These are phyloP conservation scores for Neomonachus schauinslandi DNA, from an alignment of 2,113 vertebrate species.

Conservation along the genomic window DNA sequence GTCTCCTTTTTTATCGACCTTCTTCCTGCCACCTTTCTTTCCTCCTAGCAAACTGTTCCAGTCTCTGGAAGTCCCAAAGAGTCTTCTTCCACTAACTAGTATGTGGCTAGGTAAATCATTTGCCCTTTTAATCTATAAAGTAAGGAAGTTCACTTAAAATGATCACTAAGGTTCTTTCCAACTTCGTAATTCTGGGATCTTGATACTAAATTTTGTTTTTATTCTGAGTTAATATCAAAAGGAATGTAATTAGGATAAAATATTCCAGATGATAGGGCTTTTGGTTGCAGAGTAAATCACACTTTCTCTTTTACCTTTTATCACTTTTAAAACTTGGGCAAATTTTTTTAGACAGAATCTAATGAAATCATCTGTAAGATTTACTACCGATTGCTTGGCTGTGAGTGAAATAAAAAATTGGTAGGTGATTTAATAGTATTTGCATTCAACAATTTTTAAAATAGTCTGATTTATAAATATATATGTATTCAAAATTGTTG, in stretches of 20 bases:
- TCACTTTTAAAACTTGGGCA: slow-evolving; percentile 5
- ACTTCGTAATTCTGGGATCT: background rate
- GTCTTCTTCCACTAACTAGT: slow-evolving; percentile 3
- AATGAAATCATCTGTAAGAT: slow-evolving; percentile 10
- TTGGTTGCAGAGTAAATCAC: background rate
- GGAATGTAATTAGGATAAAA: background rate
- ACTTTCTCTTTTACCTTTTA: slow-evolving; percentile 33
- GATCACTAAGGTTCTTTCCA: background rate
- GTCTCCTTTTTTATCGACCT: background rate
- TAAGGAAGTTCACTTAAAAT: background rate
- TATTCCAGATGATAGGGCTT: background rate
- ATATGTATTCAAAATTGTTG: background rate
- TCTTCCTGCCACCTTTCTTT: background rate
- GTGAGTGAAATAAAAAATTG: slow-evolving; percentile 18
- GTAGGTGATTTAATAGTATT: background rate
- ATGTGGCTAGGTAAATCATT: background rate
- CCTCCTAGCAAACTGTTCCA: background rate
- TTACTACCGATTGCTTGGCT: slow-evolving; percentile 12
- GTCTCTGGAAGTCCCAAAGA: background rate
- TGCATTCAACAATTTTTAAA: background rate
- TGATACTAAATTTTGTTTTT: slow-evolving; percentile 4
- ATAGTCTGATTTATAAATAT: background rate
- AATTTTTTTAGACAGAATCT: background rate
- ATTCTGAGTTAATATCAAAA: background rate
- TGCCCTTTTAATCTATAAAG: background rate